These are phyloP conservation scores for Trichonephila clavata DNA, from an alignment of 1,140 invertebrate genomes.

Conservation along the genomic window DNA sequence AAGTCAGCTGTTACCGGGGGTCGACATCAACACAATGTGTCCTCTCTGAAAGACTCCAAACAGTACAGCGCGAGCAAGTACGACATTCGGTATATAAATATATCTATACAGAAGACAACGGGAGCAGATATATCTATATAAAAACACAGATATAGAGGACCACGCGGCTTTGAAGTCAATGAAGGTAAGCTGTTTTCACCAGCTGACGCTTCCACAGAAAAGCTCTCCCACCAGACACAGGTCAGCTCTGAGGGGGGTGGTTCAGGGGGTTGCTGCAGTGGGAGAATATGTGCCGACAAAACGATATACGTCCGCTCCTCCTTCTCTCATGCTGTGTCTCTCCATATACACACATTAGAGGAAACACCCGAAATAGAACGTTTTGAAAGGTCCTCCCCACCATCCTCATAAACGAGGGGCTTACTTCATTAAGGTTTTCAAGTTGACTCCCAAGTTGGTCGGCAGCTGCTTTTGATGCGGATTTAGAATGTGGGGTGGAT, in stretches of 20 bases:
- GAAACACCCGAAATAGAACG: constrained; percentile 57
- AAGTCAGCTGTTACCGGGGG: constrained; percentile 44
- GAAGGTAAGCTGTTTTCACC: constrained; percentile 66
- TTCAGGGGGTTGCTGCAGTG: background rate
- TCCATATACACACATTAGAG: constrained; percentile 14
- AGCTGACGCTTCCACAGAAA: constrained; percentile 58
- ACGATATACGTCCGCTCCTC: constrained; percentile 65
- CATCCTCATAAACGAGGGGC: constrained; percentile 56
- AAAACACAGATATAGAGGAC: constrained; percentile 59
- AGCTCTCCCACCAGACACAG: constrained; percentile 43
- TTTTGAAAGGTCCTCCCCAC: constrained; percentile 22
- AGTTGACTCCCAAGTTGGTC: constrained; percentile 66
- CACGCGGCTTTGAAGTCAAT: constrained; percentile 60
- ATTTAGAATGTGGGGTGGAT: constrained; percentile 49
- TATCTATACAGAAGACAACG: constrained; percentile 1
- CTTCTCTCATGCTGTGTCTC: constrained; percentile 67
- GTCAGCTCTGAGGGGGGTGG: constrained; percentile 5
- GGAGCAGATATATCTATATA: constrained; percentile 16
- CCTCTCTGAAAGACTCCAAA: background rate
- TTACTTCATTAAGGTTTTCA: constrained; percentile 72
- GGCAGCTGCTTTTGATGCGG: constrained; percentile 64
- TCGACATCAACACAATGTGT: background rate
- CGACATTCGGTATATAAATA: background rate
- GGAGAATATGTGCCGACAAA: constrained; percentile 59
- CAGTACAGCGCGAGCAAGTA: background rate